Evolutionary conservation across 1,140 invertebrate species (phyloP), one percentile per base, ranked within the genome.

Genomic region (Drosophila aff.): DNA sequence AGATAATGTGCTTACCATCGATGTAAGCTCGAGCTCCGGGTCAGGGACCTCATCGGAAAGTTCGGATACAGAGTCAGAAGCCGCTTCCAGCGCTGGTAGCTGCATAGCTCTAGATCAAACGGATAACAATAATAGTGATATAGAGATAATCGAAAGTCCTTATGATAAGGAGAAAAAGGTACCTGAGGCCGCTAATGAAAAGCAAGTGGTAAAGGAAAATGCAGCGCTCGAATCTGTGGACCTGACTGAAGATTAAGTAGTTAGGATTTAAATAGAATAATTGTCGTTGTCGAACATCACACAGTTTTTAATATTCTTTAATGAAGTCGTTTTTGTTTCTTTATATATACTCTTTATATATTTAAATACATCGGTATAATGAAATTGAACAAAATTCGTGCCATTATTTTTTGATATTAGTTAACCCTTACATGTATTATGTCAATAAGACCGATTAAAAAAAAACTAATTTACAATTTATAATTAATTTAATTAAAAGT

Each of bases 181-280:
- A 64, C 16, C 36, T 43, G 13, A 44, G 47, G 6, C 31, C 13
- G 15, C 15, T 26, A 46, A 46, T 31, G 10, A 33, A 3, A 16
- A 44, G n/a, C 26, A 80, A 59, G 44, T 74, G 26, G 46, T 43
- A 10, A 38, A 38, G 0, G 13, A 16, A 23, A 16, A 26, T 23
- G 18, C 18, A 38, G 38, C 5, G 16, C 65, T 60, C 3, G 26
- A 38, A 15, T 72, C 80, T 28, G 83, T 86, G 40, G 82, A 86
- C 71, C 78, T 86, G 64, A 86, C 83, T 71, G 79, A 79, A 28
- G 76, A 83, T 61, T 79, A 78, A 38, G 43, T 38, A 18, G 36
- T 1, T 63, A 15, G 44, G 7, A 38, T 13, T 41, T 16, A 15
- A 18, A 38, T 40, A 47, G 18, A 23, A n/a, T 26, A 26, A 23